Percentiles rank a stretch among this genome's conserved stretches.
These are phyloP conservation scores for Lucifuga dentata DNA, from an alignment of 2,113 vertebrate species.

Conservation along the genomic window DNA sequence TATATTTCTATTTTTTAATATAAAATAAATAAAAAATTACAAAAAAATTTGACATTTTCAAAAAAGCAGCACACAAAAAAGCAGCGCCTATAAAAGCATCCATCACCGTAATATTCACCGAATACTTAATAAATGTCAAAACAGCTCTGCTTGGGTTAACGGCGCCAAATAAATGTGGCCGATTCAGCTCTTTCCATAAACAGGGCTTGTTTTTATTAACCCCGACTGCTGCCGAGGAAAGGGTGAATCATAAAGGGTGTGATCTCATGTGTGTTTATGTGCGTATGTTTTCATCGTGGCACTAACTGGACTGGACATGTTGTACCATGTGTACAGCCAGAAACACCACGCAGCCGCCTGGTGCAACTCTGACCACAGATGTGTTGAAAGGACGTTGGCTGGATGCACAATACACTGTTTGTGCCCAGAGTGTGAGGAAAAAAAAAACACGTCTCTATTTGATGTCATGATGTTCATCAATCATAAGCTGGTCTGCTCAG, in stretches of 20 bases:
- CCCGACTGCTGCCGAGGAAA: conserved; percentile 58
- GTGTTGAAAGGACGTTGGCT: conserved; percentile 39
- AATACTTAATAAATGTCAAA: conserved; percentile 44
- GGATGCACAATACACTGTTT: conserved; percentile 40
- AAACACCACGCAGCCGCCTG: conserved; percentile 9
- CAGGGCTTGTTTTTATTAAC: conserved; percentile 65
- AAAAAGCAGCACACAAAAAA: conserved; percentile 41
- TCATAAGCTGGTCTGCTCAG: neutral
- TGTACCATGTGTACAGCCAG: conserved; percentile 47
- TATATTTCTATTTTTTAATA: too few species aligned
- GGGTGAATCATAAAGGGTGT: conserved; percentile 69
- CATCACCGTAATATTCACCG: conserved; percentile 37
- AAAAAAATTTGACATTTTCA: conserved; percentile 52
- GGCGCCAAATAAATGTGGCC: conserved; percentile 50
- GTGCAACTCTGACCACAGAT: conserved; percentile 10
- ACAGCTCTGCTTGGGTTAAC: conserved; percentile 31
- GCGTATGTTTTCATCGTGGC: conserved; percentile 43
- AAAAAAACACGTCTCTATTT: too few species aligned
- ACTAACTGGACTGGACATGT: conserved; percentile 25
- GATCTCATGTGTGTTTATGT: conserved; percentile 52
- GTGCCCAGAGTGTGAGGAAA: too few species aligned
- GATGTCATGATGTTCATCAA: neutral
- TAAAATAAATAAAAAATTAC: too few species aligned
- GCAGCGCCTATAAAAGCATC: too few species aligned
- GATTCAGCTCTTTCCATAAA: conserved; percentile 58